These are phyloP conservation scores for Copidosoma floridanum DNA, from an alignment of 1,140 invertebrate genomes.

Conservation along the genomic window DNA sequence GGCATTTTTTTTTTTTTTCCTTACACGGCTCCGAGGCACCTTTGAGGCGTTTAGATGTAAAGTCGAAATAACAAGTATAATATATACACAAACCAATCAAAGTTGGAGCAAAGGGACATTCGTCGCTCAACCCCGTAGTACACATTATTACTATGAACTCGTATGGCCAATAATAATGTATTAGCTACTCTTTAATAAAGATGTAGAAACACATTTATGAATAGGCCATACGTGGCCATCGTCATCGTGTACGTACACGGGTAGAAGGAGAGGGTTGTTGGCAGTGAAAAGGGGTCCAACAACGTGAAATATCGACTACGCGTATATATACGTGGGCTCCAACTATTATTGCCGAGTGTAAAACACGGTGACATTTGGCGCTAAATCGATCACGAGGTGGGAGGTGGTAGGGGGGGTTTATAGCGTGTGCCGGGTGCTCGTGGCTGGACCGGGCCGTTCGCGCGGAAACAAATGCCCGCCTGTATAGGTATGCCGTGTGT, in stretches of 20 bases:
- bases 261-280: slow-evolving; percentile 11
- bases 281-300: slow-evolving; percentile 37
- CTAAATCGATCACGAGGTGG: slow-evolving; percentile 44
- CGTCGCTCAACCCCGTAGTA: too few species aligned
- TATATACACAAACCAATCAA: too few species aligned
- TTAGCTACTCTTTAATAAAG: too few species aligned
- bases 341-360: slow-evolving; percentile 53
- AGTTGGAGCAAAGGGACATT: too few species aligned
- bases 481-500: too few species aligned
- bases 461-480: slow-evolving; percentile 34
- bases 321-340: slow-evolving; percentile 54
- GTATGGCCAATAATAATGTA: too few species aligned
- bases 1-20: slow-evolving; percentile 24
- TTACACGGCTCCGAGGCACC: not conserved
- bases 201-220: not conserved
- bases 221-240: not conserved
- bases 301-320: slow-evolving; percentile 51
- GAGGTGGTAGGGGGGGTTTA: not conserved
- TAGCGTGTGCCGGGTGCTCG: slow-evolving; percentile 24
- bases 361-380: slow-evolving; percentile 54
- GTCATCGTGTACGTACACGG: not conserved
- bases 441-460: slow-evolving; percentile 2
- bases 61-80: too few species aligned
- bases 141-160: too few species aligned
- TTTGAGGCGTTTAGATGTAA: too few species aligned